Evolutionary conservation across 1,140 invertebrate species (phyloP).

Genomic region (Brachionus rubens): DNA sequence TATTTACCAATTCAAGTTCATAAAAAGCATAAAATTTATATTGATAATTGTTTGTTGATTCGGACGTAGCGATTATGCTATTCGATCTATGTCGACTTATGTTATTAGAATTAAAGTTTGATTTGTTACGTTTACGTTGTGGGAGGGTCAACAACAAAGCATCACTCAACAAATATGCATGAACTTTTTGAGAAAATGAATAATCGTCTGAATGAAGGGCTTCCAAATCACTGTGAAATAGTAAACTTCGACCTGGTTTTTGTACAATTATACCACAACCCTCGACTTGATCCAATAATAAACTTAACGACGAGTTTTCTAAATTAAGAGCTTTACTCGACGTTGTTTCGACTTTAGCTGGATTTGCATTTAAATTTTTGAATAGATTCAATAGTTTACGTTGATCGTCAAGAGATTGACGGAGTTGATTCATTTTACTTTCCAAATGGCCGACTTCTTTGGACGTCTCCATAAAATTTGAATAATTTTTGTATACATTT

Average conservation of each 20-base stretch:
- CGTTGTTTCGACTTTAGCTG: neutral
- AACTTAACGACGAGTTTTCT: slow-evolving; percentile 19
- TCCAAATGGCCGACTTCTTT: slow-evolving; percentile 44
- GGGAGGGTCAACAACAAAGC: slow-evolving; percentile 12
- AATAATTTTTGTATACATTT: slow-evolving; percentile 41
- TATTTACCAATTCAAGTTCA: slow-evolving; percentile 23
- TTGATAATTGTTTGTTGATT: slow-evolving; percentile 5
- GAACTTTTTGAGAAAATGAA: slow-evolving; percentile 33
- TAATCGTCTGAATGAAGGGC: slow-evolving; percentile 41
- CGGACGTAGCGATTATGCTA: neutral
- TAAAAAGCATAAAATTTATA: slow-evolving; percentile 46
- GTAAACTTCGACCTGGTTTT: slow-evolving; percentile 26
- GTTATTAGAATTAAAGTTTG: neutral
- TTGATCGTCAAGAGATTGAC: slow-evolving; percentile 37
- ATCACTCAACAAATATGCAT: slow-evolving; percentile 22
- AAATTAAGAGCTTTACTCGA: neutral
- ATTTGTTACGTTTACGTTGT: slow-evolving; percentile 24
- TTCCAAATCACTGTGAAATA: slow-evolving; percentile 41
- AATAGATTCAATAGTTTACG: slow-evolving; percentile 36
- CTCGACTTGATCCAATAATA: slow-evolving; percentile 38
- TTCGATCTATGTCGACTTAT: neutral
- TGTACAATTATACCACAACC: slow-evolving; percentile 36
- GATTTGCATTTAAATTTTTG: slow-evolving; percentile 12
- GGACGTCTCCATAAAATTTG: slow-evolving; percentile 43
- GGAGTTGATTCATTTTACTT: slow-evolving; percentile 41